Evolutionary conservation across 2,888 invertebrate genomes (phyloP), one percentile per base, ranked within the genome.

Genomic region (Euspilapteryx auroguttella): DNA sequence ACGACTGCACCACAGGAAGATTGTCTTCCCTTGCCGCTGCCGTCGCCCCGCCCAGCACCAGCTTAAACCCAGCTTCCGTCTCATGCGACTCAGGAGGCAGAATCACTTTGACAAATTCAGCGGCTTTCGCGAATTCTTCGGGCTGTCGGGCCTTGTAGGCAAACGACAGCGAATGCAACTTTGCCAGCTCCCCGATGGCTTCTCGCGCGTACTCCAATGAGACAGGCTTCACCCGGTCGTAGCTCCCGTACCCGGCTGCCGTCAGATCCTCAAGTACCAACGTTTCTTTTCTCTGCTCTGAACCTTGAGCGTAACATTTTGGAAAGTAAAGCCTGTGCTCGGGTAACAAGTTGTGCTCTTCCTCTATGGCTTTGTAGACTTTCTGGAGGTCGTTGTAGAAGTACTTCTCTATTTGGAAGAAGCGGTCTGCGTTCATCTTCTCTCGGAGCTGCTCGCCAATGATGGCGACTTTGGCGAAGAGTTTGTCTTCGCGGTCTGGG

Each of bases 401-500:
- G 5, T 14, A 24, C 12, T 14, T n/a, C 20, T 34, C 34, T 1
- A 13, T 14, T 13, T 28, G 15, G 24, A 28, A 34, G 7, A 31
- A n/a, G 10, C 10, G 31, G 4, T 35, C 39, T n/a, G 39, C 38
- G 28, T 37, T 31, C 25, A 44, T 34, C 1, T 29, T 37, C 17
- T 30, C 22, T 5, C 66, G 41, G 32, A 55, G 32, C 5, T 44
- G 40, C 10, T 52, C 49, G 1, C 47, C 47, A 2, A 58, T 34
- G 1, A 41, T 45, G 0, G 57, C 55, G 0, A 62, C 47, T 40
- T 63, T 63, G 0, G 42, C 54, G 30, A 63, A 62, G 3, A 58
- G 34, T 12, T 49, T 34, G 0, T 37, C 35, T 3, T 39, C 28
- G 4, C 40, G 25, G 2, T 27, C 30, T n/a, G 41, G 35, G 4